Base-by-base conservation (phyloP, 2,888 invertebrate genomes). In the Stramonita haemastoma region DNA sequence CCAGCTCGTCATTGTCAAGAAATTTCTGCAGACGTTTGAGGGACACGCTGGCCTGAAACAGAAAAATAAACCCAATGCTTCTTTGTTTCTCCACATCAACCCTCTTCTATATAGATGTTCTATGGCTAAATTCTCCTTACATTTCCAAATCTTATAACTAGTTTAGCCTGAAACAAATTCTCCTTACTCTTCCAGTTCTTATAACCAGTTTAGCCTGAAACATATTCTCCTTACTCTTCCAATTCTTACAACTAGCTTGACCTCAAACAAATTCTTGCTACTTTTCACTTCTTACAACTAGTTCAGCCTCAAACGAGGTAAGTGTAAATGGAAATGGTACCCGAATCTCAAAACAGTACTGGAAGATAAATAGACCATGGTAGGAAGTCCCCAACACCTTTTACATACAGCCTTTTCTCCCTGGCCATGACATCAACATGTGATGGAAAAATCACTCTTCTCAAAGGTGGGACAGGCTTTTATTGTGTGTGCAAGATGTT, bases 11-110 rank as follows among this genome's bases (percentile, higher is more conserved):
- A 92, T 97, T 97, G 95, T 98, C 98, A 97, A 99, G 97, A 96
- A 98, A 99, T 95, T 97, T 98, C 96, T 98, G 98, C 93, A 99
- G 97, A 96, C 99, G 97, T 95, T 98, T 97, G 91, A 99, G 97
- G 91, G 99, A 99, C 86, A 99, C 99, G 94, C 92, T 92, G 57
- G 93, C 93, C 95, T 94, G 91, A 77, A 91, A 91, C 85, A 79
- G 32, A 60, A 83, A 66, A 29, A 83, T 6, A 34, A 22, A 66
- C 4, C 2, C 66, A 66, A 26, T 13, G 13, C 66, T 13, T 66
- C n/a, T 66, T 26, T 22, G 66, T 66, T 66, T 17, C 26, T 26
- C 26, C 26, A 66, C 26, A 66, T 13, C 13, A 66, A 66, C 46
- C 46, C 46, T 46, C 46, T 46, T 46, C 46, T 46, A 46, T 46